phyloP scores from a whole-genome alignment of 2,888 invertebrate genomes.

The Glyphotaelius pellucidus region DNA sequence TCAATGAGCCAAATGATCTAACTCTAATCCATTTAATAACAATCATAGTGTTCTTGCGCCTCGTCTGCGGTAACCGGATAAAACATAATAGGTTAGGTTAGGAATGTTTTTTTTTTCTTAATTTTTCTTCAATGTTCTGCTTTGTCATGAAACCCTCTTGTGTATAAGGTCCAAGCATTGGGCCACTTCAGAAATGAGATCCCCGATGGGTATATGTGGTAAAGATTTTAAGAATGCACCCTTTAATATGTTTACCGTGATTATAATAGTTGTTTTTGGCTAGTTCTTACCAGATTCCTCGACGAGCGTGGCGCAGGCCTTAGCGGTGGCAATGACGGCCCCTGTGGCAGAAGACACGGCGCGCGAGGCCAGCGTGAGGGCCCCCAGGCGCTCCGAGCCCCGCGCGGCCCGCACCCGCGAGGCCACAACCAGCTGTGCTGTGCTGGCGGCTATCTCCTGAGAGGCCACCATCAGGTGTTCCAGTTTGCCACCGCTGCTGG shows the following conservation, averaged over 20 bases:
- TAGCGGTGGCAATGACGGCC: conserved; percentile 94
- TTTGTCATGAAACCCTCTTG: too few relatives aligned
- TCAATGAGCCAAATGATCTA: conserved; percentile 43
- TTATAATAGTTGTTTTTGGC: neutral
- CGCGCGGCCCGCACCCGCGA: conserved; percentile 96
- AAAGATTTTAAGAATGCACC: too few relatives aligned
- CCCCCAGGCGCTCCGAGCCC: conserved; percentile 86
- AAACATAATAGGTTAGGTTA: too few relatives aligned
- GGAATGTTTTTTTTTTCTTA: too few relatives aligned
- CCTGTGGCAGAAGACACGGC: conserved; percentile 94
- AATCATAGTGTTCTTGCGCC: neutral
- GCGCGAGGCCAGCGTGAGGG: conserved; percentile 90
- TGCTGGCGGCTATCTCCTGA: conserved; percentile 96
- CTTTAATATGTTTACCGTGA: too few relatives aligned
- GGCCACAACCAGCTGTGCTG: conserved; percentile 97
- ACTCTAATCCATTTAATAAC: neutral
- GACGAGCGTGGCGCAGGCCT: conserved; percentile 90
- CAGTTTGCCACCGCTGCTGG: conserved; percentile 89
- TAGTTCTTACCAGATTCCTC: conserved; percentile 84
- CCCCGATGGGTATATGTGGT: too few relatives aligned
- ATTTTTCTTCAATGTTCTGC: too few relatives aligned
- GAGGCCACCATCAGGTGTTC: conserved; percentile 97
- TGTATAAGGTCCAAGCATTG: too few relatives aligned
- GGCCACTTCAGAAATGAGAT: too few relatives aligned
- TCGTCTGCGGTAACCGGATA: too few relatives aligned